These are phyloP conservation scores for Halcyon smyrnensis DNA, from an alignment of 2,797 vertebrate genomes.

Conservation along the genomic window DNA sequence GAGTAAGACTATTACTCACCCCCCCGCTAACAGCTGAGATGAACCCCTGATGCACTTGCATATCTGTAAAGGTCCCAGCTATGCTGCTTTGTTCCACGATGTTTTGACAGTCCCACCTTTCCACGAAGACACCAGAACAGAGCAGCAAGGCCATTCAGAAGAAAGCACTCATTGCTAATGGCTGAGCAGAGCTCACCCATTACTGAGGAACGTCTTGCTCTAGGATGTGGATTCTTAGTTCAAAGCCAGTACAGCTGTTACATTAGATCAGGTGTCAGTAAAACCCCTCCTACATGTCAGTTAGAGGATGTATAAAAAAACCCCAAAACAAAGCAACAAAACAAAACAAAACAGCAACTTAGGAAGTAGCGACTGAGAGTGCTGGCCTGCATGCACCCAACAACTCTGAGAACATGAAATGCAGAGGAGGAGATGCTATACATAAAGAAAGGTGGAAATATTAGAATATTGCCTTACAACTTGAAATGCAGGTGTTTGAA, in stretches of 20 bases:
- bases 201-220: not conserved
- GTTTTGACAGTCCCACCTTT: not conserved
- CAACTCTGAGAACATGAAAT: not conserved
- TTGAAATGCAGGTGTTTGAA: not conserved
- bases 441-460: not conserved
- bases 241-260: not conserved
- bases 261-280: not conserved
- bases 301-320: not conserved
- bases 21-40: not conserved
- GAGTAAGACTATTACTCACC: conserved; percentile 3
- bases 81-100: accelerated
- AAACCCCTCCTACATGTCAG: not conserved
- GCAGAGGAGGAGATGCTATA: not conserved
- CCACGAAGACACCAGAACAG: not conserved
- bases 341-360: not conserved
- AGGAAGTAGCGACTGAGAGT: not conserved
- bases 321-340: not conserved
- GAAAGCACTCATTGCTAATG: not conserved
- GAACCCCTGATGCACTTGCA: not conserved
- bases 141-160: not conserved
- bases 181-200: not conserved
- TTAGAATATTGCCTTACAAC: not conserved
- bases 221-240: not conserved
- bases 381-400: not conserved
- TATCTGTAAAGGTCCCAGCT: not conserved